A percentile compares a stretch with the other conserved stretches of the same genome.
Evolutionary conservation across 2,888 invertebrate species (phyloP).

Genomic region (Eulithis testata): DNA sequence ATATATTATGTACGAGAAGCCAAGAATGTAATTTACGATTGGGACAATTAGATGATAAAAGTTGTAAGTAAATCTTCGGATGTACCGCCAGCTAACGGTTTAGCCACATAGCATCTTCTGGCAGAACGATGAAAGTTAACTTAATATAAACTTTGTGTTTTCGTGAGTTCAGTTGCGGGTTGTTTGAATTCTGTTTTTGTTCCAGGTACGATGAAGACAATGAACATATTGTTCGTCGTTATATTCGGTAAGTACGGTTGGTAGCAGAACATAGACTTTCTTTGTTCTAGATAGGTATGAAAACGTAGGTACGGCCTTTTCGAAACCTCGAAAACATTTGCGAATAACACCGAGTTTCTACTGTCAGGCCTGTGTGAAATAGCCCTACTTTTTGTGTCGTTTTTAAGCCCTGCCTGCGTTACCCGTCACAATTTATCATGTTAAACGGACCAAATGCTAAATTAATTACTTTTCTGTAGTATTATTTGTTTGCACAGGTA

Average conservation of each 20-base stretch:
- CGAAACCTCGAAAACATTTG: background rate
- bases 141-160: constrained; percentile 22
- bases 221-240: constrained; percentile 41
- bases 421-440: constrained; percentile 24
- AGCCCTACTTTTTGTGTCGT: constrained; percentile 28
- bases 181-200: constrained; percentile 25
- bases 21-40: too few species aligned
- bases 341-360: constrained; percentile 7
- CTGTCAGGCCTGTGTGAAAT: constrained; percentile 30
- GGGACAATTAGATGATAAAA: background rate
- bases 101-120: constrained; percentile 21
- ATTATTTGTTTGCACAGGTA: too few species aligned
- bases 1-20: too few species aligned
- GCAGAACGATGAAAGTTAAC: constrained; percentile 19
- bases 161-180: constrained; percentile 2
- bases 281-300: too few species aligned
- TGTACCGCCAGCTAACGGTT: constrained; percentile 11
- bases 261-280: background rate
- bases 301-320: too few species aligned
- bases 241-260: constrained; percentile 48
- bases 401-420: constrained; percentile 22
- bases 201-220: constrained; percentile 48
- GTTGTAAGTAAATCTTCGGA: background rate
- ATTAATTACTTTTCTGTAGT: constrained; percentile 17
- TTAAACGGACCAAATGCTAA: constrained; percentile 25